These are phyloP conservation scores for Prolemur simus DNA, from an alignment of 2,113 vertebrate species.

Conservation along the genomic window DNA sequence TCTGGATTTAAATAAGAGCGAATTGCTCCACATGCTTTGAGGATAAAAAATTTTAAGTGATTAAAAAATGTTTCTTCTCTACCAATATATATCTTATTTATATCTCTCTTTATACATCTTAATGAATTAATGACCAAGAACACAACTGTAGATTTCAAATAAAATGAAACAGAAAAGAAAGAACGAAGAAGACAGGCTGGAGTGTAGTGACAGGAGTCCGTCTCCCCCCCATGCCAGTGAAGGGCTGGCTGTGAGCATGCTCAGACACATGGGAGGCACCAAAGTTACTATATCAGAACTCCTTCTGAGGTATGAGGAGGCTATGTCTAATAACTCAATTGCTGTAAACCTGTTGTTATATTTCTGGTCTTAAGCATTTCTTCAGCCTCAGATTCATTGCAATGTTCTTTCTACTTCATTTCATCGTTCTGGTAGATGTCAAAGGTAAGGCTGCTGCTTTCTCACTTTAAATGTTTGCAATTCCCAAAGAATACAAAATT, in stretches of 20 bases:
- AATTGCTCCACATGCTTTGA: neutral
- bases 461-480: neutral
- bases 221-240: slow-evolving; percentile 56
- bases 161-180: slow-evolving; percentile 36
- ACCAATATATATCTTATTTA: neutral
- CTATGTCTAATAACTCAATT: neutral
- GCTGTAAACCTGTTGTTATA: neutral
- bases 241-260: slow-evolving; percentile 63
- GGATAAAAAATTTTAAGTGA: neutral
- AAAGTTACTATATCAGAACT: slow-evolving; percentile 57
- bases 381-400: slow-evolving; percentile 26
- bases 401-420: slow-evolving; percentile 69
- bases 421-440: slow-evolving; percentile 65
- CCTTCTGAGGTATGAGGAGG: slow-evolving; percentile 55
- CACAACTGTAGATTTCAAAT: slow-evolving; percentile 54
- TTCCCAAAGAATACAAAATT: slow-evolving; percentile 16
- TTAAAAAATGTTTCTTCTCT: neutral
- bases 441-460: slow-evolving; percentile 70
- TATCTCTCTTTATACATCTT: neutral
- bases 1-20: slow-evolving; percentile 10
- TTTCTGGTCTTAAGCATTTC: slow-evolving; percentile 35
- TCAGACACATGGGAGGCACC: slow-evolving; percentile 46
- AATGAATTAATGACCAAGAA: slow-evolving; percentile 29
- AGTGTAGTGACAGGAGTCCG: slow-evolving; percentile 17
- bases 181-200: neutral